phyloP scores from a whole-genome alignment of 2,797 vertebrate species.

The Poeciliopsis paucimaculata region DNA sequence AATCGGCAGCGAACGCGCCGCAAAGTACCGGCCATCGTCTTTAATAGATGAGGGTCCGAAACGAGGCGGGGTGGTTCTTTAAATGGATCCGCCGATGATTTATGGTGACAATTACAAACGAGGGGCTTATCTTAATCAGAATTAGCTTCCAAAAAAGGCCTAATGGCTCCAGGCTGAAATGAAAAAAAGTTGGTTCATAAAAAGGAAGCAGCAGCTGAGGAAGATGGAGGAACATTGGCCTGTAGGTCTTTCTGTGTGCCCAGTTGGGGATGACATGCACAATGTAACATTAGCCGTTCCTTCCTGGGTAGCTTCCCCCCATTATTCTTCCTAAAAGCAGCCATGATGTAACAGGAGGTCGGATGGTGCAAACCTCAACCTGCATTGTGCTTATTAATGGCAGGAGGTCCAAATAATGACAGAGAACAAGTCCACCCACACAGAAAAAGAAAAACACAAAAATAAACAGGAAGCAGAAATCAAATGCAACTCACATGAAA shows the following conservation, averaged over 20 bases:
- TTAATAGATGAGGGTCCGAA: conserved; percentile 57
- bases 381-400: not conserved
- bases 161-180: conserved; percentile 63
- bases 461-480: not conserved
- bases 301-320: conserved; percentile 17
- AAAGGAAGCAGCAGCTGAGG: conserved; percentile 24
- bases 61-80: conserved; percentile 53
- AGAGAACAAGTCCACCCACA: conserved; percentile 30
- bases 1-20: not conserved
- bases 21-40: conserved; percentile 24
- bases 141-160: conserved; percentile 58
- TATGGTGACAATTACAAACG: conserved; percentile 82
- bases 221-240: conserved; percentile 8
- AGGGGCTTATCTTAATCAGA: conserved; percentile 62
- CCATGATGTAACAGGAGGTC: conserved; percentile 21
- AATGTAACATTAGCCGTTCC: conserved; percentile 10
- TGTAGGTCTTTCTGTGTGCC: not conserved
- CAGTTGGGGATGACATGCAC: conserved; percentile 1
- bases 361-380: not conserved
- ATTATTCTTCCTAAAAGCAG: conserved; percentile 52
- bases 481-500: conserved; percentile 4
- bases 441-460: not conserved
- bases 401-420: not conserved
- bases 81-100: conserved; percentile 72
- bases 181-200: conserved; percentile 59